These are phyloP conservation scores for Philaethria dido DNA, from an alignment of 2,888 invertebrate species.

Conservation along the genomic window DNA sequence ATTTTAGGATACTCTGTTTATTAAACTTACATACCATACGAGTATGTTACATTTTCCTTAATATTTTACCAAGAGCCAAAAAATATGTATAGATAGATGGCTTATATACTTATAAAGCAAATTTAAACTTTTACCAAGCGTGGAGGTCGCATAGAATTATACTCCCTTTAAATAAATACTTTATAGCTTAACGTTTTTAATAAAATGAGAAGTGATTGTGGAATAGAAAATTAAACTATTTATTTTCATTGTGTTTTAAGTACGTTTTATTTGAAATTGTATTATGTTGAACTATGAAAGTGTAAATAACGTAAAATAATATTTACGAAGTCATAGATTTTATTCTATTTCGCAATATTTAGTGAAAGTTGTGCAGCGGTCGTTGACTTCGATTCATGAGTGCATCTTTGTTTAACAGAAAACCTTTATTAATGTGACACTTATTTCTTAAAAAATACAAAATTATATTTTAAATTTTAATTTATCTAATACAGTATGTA, in stretches of 20 bases:
- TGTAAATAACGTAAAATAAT: not conserved
- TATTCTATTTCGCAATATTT: conserved; percentile 40
- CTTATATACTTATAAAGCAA: not conserved
- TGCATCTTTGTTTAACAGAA: conserved; percentile 61
- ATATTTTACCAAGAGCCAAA: not conserved
- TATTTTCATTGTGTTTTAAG: too few species aligned
- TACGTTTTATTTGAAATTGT: not conserved
- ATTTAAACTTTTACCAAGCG: conserved; percentile 28
- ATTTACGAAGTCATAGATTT: not conserved
- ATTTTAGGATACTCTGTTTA: not conserved
- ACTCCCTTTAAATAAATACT: not conserved
- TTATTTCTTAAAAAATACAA: conserved; percentile 44
- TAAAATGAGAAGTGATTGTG: not conserved
- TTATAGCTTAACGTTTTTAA: not conserved
- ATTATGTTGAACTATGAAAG: not conserved
- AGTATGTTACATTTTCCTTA: not conserved
- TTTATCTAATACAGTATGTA: too few species aligned
- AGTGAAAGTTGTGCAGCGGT: conserved; percentile 72
- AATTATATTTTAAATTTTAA: too few species aligned
- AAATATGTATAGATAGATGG: conserved; percentile 15
- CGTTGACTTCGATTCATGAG: conserved; percentile 61
- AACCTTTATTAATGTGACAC: conserved; percentile 60
- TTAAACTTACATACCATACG: not conserved
- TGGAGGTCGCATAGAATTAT: conserved; percentile 32
- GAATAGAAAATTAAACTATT: not conserved